These are phyloP conservation scores for Scaptomyza polygonia DNA, from an alignment of 2,888 invertebrate species.

Conservation along the genomic window DNA sequence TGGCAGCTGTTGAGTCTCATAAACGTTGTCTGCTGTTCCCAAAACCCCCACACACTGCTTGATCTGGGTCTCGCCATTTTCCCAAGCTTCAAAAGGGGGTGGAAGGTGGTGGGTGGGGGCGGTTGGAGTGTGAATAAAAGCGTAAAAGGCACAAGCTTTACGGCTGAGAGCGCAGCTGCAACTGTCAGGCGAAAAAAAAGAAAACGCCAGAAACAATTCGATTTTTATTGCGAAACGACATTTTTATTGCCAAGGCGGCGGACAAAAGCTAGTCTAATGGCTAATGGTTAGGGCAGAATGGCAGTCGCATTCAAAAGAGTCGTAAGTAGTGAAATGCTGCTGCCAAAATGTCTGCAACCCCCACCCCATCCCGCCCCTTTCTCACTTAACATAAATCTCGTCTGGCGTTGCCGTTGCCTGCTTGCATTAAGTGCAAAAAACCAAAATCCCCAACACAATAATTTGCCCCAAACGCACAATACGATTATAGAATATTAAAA, in stretches of 20 bases:
- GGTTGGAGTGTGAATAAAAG: too few species aligned
- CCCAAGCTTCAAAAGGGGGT: neutral
- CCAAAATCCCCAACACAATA: slow-evolving; percentile 49
- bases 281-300: neutral
- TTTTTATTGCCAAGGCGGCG: slow-evolving; percentile 56
- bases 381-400: slow-evolving; percentile 69
- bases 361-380: slow-evolving; percentile 19
- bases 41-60: neutral
- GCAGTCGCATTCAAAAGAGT: neutral
- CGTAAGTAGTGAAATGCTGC: slow-evolving; percentile 1
- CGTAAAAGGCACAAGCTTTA: slow-evolving; percentile 12
- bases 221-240: slow-evolving; percentile 61
- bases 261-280: slow-evolving; percentile 3
- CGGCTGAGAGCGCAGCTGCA: slow-evolving; percentile 57
- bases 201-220: slow-evolving; percentile 51
- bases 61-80: slow-evolving; percentile 4
- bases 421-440: slow-evolving; percentile 52
- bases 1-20: slow-evolving; percentile 17
- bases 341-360: neutral
- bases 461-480: slow-evolving; percentile 61
- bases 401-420: slow-evolving; percentile 30
- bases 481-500: slow-evolving; percentile 42
- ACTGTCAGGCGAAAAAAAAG: slow-evolving; percentile 32
- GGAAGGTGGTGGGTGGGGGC: too few species aligned
- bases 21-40: slow-evolving; percentile 10